phyloP scores from a whole-genome alignment of 2,113 vertebrate genomes.

The Ahaetulla prasina region DNA sequence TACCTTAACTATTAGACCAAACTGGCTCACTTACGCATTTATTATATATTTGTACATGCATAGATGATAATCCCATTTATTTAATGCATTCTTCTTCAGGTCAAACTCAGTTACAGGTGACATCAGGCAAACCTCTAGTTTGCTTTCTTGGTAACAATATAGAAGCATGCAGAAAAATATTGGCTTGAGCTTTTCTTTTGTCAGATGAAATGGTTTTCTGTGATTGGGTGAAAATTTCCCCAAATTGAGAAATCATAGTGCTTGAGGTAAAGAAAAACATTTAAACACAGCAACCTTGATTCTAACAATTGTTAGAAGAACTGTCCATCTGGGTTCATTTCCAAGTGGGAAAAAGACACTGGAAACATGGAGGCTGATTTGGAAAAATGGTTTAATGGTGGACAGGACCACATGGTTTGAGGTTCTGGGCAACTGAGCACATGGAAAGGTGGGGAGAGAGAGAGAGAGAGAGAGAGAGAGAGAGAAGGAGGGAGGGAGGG shows the following conservation, averaged over 20 bases:
- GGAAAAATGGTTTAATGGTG: no score
- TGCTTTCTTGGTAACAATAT: neutral
- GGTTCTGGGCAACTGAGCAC: no score
- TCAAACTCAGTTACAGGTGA: neutral
- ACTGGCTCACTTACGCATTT: no score
- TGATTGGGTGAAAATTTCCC: neutral
- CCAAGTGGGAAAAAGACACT: no score
- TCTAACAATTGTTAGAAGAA: no score
- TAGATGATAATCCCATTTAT: neutral
- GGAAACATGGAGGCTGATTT: no score
- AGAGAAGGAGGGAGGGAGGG: no score
- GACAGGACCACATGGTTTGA: no score
- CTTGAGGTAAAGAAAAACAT: neutral
- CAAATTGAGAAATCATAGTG: neutral
- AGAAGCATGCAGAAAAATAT: neutral
- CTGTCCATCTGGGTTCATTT: no score
- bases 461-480: no score
- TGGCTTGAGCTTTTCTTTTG: neutral
- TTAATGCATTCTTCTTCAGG: neutral
- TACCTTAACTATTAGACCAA: no score
- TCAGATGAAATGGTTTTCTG: neutral
- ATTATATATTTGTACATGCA: neutral
- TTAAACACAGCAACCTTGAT: neutral
- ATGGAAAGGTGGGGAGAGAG: no score
- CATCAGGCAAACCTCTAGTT: neutral